A percentile compares a stretch with the other conserved stretches of the same genome.
Conservation (phyloP, 2,113 vertebrate species). For the Asarcornis scutulata region DNA sequence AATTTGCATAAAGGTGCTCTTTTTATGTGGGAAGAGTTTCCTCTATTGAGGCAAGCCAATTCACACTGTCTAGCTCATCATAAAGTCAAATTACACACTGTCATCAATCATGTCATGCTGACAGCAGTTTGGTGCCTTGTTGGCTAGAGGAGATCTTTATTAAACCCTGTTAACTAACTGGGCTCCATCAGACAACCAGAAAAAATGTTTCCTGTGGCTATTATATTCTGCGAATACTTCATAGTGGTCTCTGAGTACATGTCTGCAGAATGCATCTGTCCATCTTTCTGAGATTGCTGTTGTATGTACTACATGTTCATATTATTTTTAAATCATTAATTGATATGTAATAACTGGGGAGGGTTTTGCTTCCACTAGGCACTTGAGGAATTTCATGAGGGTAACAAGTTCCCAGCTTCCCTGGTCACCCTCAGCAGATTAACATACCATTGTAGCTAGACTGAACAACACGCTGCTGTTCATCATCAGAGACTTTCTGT, state of each 20-base stretch:
- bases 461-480: slow-evolving; percentile 38
- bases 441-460: slow-evolving; percentile 25
- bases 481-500: slow-evolving; percentile 26
- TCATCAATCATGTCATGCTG: not conserved
- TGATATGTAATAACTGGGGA: not conserved
- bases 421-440: slow-evolving; percentile 37
- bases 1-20: not conserved
- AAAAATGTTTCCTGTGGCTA: not conserved
- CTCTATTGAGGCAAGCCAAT: not conserved
- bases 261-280: not conserved
- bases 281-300: not conserved
- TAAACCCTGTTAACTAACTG: not conserved
- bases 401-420: not conserved
- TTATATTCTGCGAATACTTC: not conserved
- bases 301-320: not conserved
- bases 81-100: not conserved
- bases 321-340: not conserved
- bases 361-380: not conserved
- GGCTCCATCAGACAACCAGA: not conserved
- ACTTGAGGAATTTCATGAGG: slow-evolving; percentile 6
- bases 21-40: not conserved
- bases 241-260: not conserved
- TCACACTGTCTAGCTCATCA: not conserved
- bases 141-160: not conserved
- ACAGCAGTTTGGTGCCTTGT: not conserved